These are phyloP conservation scores for Bombus balteatus DNA, from an alignment of 1,140 invertebrate genomes.

Conservation along the genomic window DNA sequence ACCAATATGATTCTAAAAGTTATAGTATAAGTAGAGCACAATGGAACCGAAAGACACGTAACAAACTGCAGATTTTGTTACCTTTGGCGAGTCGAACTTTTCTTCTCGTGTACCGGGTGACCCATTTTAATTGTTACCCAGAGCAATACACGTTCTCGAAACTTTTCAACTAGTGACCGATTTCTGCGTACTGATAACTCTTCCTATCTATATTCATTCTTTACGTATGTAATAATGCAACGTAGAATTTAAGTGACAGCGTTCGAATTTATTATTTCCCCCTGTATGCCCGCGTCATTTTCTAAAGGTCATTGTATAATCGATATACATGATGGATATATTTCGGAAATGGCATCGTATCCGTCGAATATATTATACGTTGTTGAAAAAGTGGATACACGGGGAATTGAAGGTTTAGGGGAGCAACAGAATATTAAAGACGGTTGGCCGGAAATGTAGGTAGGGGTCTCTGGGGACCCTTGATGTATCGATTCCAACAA, in stretches of 20 bases:
- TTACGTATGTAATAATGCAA: neutral
- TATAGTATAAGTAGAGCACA: neutral
- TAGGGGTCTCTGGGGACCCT: neutral
- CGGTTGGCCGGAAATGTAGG: neutral
- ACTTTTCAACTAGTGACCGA: neutral
- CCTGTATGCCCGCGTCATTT: too few species aligned
- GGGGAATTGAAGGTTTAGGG: neutral
- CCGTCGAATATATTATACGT: neutral
- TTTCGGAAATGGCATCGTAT: slow-evolving; percentile 14
- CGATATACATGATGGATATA: slow-evolving; percentile 16
- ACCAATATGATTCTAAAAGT: neutral
- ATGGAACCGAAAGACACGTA: neutral
- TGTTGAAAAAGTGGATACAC: neutral
- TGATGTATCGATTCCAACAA: neutral
- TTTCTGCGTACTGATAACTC: neutral
- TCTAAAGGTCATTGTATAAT: neutral
- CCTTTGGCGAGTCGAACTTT: neutral
- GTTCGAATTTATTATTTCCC: neutral
- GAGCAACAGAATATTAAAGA: slow-evolving; percentile 1
- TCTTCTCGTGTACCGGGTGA: neutral
- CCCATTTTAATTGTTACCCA: neutral
- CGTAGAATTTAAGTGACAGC: neutral
- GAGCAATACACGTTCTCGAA: neutral
- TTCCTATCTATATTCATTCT: too few species aligned
- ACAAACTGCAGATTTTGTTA: neutral